Evolutionary conservation across 2,797 vertebrate species (phyloP).

Genomic region (Acrocephalus scirpaceus): DNA sequence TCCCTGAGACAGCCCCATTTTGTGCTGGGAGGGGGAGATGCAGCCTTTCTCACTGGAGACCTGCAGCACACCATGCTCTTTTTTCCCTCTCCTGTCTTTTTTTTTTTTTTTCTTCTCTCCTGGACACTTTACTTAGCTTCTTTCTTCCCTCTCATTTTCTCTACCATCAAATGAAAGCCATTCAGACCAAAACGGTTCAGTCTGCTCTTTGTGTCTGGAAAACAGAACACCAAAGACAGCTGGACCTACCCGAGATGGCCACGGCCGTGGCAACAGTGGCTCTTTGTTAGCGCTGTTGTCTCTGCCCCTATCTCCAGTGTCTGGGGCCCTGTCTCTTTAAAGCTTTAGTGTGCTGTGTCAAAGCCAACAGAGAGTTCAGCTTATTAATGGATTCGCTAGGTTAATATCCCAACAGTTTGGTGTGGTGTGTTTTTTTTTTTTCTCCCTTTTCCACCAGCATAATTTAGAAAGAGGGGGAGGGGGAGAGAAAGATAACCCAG

Average conservation of each 20-base stretch:
- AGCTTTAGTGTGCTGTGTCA: slow-evolving; percentile 53
- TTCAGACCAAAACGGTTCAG: slow-evolving; percentile 67
- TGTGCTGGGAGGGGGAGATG: not conserved
- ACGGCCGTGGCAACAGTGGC: slow-evolving; percentile 65
- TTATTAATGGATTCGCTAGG: slow-evolving; percentile 72
- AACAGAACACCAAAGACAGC: slow-evolving; percentile 63
- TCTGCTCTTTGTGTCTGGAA: slow-evolving; percentile 67
- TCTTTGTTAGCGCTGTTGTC: slow-evolving; percentile 69
- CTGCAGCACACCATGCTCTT: slow-evolving; percentile 12
- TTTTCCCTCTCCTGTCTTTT: not conserved
- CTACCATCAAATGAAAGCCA: slow-evolving; percentile 57
- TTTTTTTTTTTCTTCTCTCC: not conserved
- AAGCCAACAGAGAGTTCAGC: slow-evolving; percentile 63
- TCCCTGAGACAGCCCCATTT: not conserved
- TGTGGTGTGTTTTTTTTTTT: not conserved
- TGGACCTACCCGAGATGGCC: slow-evolving; percentile 68
- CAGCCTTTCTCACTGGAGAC: slow-evolving; percentile 27
- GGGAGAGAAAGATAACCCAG: slow-evolving; percentile 30
- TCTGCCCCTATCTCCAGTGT: slow-evolving; percentile 54
- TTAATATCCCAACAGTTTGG: slow-evolving; percentile 64
- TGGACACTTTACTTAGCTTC: slow-evolving; percentile 56
- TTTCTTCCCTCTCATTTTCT: slow-evolving; percentile 55
- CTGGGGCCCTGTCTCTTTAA: slow-evolving; percentile 65
- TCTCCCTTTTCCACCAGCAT: not conserved
- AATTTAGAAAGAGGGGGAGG: slow-evolving; percentile 20